Conservation (phyloP, 2,113 vertebrate species). For the Eira barbara region DNA sequence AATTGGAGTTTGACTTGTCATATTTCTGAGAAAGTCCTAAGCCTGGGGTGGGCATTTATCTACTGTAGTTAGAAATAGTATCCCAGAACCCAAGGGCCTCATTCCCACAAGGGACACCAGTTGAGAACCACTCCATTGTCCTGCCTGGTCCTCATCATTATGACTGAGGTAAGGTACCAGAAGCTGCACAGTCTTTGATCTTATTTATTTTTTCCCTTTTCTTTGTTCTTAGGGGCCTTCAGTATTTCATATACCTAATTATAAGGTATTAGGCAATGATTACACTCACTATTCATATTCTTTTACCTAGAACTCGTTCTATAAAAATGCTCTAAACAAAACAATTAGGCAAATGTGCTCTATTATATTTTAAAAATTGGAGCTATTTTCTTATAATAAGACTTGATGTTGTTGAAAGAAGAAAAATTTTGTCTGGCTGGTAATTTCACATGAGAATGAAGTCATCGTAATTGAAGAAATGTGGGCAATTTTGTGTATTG, state of each 20-base stretch:
- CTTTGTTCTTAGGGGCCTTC: neutral
- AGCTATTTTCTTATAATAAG: slow-evolving; percentile 19
- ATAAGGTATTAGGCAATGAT: neutral
- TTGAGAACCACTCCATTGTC: neutral
- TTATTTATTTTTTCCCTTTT: neutral
- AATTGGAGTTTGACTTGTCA: neutral
- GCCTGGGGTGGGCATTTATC: neutral
- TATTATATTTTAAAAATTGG: neutral
- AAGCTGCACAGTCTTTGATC: neutral
- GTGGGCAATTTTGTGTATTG: neutral
- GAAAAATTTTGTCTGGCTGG: neutral
- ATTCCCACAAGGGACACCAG: neutral
- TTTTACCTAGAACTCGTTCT: slow-evolving; percentile 11
- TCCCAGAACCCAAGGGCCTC: neutral
- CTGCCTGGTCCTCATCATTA: neutral
- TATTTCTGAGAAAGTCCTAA: neutral
- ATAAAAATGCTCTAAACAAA: neutral
- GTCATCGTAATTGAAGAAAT: neutral
- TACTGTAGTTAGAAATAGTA: neutral
- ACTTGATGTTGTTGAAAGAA: slow-evolving; percentile 38
- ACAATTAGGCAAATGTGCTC: neutral
- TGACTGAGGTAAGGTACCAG: neutral
- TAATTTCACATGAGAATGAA: slow-evolving; percentile 9
- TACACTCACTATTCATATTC: neutral
- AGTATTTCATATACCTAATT: neutral